Percentiles rank a stretch among this genome's conserved stretches.
Evolutionary conservation across 2,797 vertebrate genomes (phyloP).

Genomic region (Pelodytes ibericus): DNA sequence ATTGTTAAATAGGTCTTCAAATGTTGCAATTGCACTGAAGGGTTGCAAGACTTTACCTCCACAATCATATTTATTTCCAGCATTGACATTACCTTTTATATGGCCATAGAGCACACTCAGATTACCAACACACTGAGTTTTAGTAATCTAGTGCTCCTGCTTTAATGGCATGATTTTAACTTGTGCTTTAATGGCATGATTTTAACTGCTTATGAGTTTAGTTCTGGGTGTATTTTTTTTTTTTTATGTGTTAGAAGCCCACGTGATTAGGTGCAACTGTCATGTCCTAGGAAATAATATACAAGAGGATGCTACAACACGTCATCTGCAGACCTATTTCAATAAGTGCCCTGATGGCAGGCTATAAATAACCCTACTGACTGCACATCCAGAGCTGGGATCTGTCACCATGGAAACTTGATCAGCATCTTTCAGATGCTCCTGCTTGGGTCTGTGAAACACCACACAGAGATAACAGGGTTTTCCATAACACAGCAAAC

Average conservation of each 20-base stretch:
- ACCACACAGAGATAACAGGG: constrained; percentile 36
- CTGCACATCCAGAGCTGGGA: constrained; percentile 67
- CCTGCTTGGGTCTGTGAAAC: constrained; percentile 34
- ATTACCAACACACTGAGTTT: too few relatives aligned
- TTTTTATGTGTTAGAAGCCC: neutral
- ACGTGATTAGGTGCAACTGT: neutral
- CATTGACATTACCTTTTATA: too few relatives aligned
- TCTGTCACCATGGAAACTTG: constrained; percentile 73
- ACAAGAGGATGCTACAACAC: constrained; percentile 2
- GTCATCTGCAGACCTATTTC: constrained; percentile 63
- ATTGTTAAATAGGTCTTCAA: too few relatives aligned
- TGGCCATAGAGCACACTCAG: too few relatives aligned
- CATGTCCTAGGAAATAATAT: constrained; percentile 22
- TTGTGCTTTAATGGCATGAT: too few relatives aligned
- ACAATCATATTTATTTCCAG: too few relatives aligned
- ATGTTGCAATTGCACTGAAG: too few relatives aligned
- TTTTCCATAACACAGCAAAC: constrained; percentile 40
- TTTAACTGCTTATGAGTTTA: too few relatives aligned
- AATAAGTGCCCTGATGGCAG: constrained; percentile 71
- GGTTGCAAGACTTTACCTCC: too few relatives aligned
- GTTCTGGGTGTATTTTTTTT: neutral
- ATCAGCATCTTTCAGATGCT: constrained; percentile 57
- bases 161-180: too few relatives aligned
- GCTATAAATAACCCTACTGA: constrained; percentile 80
- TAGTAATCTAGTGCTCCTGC: too few relatives aligned